A percentile compares a stretch with the other conserved stretches of the same genome.
Conservation (phyloP, 2,113 vertebrate species). For the Hystrix brachyura region DNA sequence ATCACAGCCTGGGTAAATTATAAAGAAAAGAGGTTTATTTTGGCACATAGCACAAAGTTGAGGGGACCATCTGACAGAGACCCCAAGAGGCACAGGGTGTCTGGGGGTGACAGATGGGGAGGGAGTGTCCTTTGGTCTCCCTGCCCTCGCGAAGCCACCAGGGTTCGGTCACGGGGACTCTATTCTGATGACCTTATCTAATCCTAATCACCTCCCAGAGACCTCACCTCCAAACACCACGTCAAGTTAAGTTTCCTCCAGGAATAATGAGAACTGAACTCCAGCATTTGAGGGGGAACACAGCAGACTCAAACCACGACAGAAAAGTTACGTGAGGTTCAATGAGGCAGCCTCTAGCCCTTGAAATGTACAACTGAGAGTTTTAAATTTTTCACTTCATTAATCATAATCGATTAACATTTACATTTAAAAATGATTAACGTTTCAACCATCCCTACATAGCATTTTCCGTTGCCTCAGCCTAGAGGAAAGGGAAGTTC, state of each 20-base stretch:
- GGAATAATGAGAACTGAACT: too few species aligned
- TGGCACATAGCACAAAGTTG: not conserved
- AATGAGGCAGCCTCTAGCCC: fast-evolving
- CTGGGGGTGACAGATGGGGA: not conserved
- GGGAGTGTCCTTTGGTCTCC: not conserved
- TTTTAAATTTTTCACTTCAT: not conserved
- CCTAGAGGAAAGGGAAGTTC: not conserved
- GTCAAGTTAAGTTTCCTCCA: not conserved
- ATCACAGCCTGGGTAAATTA: too few species aligned
- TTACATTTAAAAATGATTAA: not conserved
- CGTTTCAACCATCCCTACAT: not conserved
- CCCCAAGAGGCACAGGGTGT: too few species aligned
- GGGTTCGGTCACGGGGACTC: not conserved
- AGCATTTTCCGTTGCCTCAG: not conserved
- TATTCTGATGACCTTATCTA: not conserved
- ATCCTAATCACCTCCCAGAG: not conserved
- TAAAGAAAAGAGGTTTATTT: not conserved
- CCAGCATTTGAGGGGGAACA: not conserved
- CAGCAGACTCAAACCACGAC: too few species aligned
- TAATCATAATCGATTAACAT: not conserved
- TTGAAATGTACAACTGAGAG: not conserved
- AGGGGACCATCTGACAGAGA: too few species aligned
- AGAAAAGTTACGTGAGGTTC: fast-evolving
- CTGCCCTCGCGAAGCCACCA: not conserved
- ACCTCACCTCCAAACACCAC: not conserved